phyloP scores from a whole-genome alignment of 2,113 vertebrate species.

The Verasper variegatus region DNA sequence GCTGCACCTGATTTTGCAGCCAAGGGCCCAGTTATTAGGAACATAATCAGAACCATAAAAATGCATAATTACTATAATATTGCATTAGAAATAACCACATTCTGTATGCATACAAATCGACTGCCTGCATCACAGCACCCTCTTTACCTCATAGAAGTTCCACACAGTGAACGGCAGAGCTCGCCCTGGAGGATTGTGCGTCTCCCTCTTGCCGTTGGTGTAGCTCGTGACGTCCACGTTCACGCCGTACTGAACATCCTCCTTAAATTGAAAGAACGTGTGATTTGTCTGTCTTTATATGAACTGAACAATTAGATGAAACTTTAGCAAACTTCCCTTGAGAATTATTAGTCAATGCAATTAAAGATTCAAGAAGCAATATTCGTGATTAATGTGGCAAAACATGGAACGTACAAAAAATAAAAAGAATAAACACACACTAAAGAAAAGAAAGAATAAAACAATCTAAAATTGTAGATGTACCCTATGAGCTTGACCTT shows the following conservation, averaged over 20 bases:
- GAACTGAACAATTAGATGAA: no score
- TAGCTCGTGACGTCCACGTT: slow-evolving; percentile 97
- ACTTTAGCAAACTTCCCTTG: no score
- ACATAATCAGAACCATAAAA: slow-evolving; percentile 4
- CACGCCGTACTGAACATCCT: slow-evolving; percentile 89
- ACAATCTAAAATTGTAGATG: no score
- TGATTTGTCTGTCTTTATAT: no score
- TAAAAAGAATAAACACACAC: no score
- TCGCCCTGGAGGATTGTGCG: slow-evolving; percentile 90
- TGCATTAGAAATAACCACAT: background rate
- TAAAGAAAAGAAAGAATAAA: no score
- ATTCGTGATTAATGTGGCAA: no score
- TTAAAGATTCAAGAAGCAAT: no score
- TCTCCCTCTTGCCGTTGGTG: slow-evolving; percentile 87
- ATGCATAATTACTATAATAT: background rate
- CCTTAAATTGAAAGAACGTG: slow-evolving; percentile 57
- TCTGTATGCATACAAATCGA: background rate
- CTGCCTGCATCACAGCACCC: background rate
- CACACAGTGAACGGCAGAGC: slow-evolving; percentile 90
- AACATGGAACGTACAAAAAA: no score
- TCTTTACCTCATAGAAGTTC: slow-evolving; percentile 88
- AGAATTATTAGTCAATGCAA: no score
- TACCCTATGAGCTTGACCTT: no score
- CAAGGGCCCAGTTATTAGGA: slow-evolving; percentile 23
- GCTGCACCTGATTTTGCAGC: slow-evolving; percentile 1